Evolutionary conservation across 2,888 invertebrate species (phyloP), one percentile per base, ranked within the genome.

Genomic region (Oasisia sp.): DNA sequence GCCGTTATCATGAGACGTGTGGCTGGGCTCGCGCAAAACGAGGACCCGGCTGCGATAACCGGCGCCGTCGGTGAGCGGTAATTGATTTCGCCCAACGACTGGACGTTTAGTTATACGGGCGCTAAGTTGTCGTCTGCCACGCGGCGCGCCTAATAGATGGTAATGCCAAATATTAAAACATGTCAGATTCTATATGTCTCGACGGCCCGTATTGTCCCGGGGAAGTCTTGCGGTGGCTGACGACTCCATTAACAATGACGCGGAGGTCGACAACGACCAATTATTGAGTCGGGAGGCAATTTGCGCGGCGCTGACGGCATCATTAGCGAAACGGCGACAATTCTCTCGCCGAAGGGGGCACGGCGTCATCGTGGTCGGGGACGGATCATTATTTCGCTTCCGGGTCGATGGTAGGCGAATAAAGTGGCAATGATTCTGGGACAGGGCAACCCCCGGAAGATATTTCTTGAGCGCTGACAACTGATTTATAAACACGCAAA

Each of bases 121-220:
- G 74, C 27, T n/a, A 74, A 74, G 74, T 74, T 5, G 19, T 74
- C 74, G 74, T 27, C n/a, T 19, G 19, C 5, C 74, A 27, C 27
- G 27, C 74, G 74, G n/a, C 74, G 74, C 74, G 27, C 74, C 74
- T 74, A 74, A 74, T 74, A 74, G 74, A 74, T 74, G 74, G 74
- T 74, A 74, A 74, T 74, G 74, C 74, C 74, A 74, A 74, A 74
- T 74, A 74, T 74, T 74, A 74, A 74, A 74, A 74, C 74, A 74
- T 74, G 74, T 74, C 74, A 74, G 74, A 74, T 74, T 74, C 74
- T 74, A 74, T 74, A 74, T n/a, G 74, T 74, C n/a, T 19, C 74
- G 74, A 74, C 74, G 74, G 74, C 19, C 0, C 19, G 19, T 27
- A 74, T 74, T 74, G 74, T 74, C 19, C n/a, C 19, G 4, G 27